These are phyloP conservation scores for Muschampia plurimacula DNA, from an alignment of 2,888 invertebrate species.

Conservation along the genomic window DNA sequence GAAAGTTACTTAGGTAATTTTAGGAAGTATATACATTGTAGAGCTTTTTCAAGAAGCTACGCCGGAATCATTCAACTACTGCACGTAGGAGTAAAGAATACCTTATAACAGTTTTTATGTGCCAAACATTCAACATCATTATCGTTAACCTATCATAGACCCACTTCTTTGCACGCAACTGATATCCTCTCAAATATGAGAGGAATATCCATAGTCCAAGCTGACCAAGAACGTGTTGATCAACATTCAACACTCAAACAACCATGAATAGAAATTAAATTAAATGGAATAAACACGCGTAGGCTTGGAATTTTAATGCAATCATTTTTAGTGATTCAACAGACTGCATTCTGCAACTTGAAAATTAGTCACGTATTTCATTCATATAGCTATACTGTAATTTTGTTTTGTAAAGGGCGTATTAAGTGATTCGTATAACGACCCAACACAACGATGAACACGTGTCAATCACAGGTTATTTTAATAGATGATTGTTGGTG, in stretches of 20 bases:
- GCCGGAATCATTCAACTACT: no score
- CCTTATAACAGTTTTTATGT: no score
- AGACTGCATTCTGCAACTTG: background rate
- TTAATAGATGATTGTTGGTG: background rate
- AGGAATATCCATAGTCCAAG: no score
- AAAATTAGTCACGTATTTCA: constrained; percentile 15
- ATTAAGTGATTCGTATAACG: background rate
- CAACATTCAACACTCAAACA: background rate
- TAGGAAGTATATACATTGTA: no score
- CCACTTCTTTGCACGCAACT: no score
- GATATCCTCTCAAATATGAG: no score
- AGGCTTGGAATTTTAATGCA: background rate
- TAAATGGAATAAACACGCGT: background rate
- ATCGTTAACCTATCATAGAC: no score
- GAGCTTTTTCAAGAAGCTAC: no score
- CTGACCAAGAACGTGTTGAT: background rate
- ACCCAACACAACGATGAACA: background rate
- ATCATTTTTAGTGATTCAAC: constrained; percentile 16
- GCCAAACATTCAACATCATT: no score
- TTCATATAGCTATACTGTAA: background rate
- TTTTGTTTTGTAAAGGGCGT: background rate
- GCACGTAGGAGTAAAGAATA: no score
- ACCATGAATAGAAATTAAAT: background rate
- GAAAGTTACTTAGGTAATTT: no score
- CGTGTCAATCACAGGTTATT: constrained; percentile 1